Evolutionary conservation across 2,888 invertebrate species (phyloP), one percentile per base, ranked within the genome.

Genomic region (Aphodius sticticus): DNA sequence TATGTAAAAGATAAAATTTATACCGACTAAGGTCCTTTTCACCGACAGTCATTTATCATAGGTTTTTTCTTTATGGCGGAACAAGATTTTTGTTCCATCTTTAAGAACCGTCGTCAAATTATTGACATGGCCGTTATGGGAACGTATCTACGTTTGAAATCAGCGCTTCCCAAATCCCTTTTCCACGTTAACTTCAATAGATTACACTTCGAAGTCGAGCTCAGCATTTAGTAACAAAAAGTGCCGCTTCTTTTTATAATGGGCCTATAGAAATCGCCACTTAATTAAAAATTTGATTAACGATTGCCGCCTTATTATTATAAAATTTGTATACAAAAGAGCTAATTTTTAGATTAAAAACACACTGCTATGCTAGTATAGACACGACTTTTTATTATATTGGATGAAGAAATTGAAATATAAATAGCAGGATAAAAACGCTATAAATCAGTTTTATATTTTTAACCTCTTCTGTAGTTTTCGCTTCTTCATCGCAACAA

Each of bases 231-330:
- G 2, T 5, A 12, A 9, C 7, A 53, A 53, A 53, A 53, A 53
- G 4, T 9, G 53, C 9, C 2, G 53, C 1, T 12, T 53, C 9
- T 2, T 53, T 53, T 53, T 12, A 53, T 53, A 53, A 2, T 1
- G 6, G 53, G 53, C 53, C 53, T 7, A 53, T 53, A 53, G 53
- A 53, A 53, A 9, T 53, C 53, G 6, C 3, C 53, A 53, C 53
- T 53, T 53, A 53, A 53, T 53, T 53, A 53, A 53, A 53, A 53
- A 53, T 53, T 53, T 53, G 53, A 53, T 53, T 53, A 53, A 53
- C 12, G 53, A 53, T 53, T 7, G 53, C 53, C 12, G 9, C 12
- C 53, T 53, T 53, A 26, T 53, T 53, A 53, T 3, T 12, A 53
- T 7, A 7, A 12, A 53, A 53, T 53, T 53, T 53, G 53, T 12